These are phyloP conservation scores for Gila orcuttii DNA, from an alignment of 2,113 vertebrate species.

Conservation along the genomic window DNA sequence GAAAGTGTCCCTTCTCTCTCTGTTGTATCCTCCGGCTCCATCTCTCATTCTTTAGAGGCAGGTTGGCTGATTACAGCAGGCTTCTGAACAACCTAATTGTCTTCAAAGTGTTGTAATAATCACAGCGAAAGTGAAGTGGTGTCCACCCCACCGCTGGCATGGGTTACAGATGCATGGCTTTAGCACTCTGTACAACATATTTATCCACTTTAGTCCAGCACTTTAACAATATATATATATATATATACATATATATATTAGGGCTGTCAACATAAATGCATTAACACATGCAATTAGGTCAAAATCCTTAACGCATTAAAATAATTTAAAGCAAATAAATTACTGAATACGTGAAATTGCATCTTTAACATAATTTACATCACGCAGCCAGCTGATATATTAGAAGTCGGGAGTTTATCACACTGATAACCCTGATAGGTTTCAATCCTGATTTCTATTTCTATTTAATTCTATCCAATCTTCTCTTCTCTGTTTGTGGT, in stretches of 20 bases:
- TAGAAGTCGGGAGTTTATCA: too few species aligned
- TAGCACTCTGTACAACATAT: neutral
- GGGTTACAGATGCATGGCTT: slow-evolving; percentile 18
- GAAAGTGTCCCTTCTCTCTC: neutral
- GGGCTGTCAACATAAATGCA: too few species aligned
- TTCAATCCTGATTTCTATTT: too few species aligned
- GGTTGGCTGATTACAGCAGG: slow-evolving; percentile 20
- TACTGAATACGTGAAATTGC: too few species aligned
- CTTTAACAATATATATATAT: neutral
- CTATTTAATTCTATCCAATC: too few species aligned
- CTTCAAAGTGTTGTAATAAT: slow-evolving; percentile 28
- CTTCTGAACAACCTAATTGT: slow-evolving; percentile 20
- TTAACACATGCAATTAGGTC: too few species aligned
- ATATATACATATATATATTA: neutral
- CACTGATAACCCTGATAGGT: too few species aligned
- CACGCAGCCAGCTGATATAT: too few species aligned
- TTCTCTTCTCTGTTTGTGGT: too few species aligned
- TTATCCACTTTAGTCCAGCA: neutral
- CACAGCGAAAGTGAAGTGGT: neutral
- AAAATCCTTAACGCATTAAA: too few species aligned
- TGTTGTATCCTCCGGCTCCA: neutral
- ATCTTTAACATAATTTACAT: too few species aligned
- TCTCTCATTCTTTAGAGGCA: slow-evolving; percentile 1
- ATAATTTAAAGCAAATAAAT: too few species aligned
- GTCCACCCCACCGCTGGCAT: slow-evolving; percentile 2